Conservation (phyloP, 1,140 invertebrate genomes). For the Anoplolepis gracilipes region DNA sequence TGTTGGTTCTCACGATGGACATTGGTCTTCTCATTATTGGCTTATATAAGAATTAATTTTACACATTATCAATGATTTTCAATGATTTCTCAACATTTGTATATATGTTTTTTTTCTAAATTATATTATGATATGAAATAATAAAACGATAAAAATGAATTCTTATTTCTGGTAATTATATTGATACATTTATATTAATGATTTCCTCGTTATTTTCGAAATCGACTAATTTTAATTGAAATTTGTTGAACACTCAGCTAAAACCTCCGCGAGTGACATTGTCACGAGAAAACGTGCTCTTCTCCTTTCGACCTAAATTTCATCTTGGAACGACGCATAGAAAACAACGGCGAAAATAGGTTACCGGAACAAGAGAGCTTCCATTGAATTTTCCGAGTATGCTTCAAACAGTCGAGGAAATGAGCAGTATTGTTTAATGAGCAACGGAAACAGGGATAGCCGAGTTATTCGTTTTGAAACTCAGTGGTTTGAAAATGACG, state of each 20-base stretch:
- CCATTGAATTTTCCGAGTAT: slow-evolving; percentile 68
- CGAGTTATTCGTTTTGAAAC: slow-evolving; percentile 1
- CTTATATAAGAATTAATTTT: neutral
- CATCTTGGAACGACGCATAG: slow-evolving; percentile 14
- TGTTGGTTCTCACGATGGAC: neutral
- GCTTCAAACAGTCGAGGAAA: slow-evolving; percentile 55
- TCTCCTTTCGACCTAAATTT: slow-evolving; percentile 25
- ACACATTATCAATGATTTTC: neutral
- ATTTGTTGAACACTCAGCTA: slow-evolving; percentile 32
- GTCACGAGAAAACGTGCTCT: slow-evolving; percentile 6
- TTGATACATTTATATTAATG: slow-evolving; percentile 13
- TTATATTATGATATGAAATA: neutral
- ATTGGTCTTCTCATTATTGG: neutral
- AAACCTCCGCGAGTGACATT: slow-evolving; percentile 36
- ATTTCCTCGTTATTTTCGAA: slow-evolving; percentile 13
- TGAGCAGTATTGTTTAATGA: slow-evolving; percentile 64
- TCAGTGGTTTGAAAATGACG: slow-evolving; percentile 10
- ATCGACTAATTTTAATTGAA: neutral
- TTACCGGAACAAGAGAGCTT: slow-evolving; percentile 65
- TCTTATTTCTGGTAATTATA: neutral
- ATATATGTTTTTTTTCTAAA: neutral
- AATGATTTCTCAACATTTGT: neutral
- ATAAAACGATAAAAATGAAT: neutral
- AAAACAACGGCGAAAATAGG: slow-evolving; percentile 56
- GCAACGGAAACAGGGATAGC: slow-evolving; percentile 21